Percentiles rank a stretch among this genome's conserved stretches.
phyloP scores from a whole-genome alignment of 2,888 invertebrate species.

The Epinotia ramella region DNA sequence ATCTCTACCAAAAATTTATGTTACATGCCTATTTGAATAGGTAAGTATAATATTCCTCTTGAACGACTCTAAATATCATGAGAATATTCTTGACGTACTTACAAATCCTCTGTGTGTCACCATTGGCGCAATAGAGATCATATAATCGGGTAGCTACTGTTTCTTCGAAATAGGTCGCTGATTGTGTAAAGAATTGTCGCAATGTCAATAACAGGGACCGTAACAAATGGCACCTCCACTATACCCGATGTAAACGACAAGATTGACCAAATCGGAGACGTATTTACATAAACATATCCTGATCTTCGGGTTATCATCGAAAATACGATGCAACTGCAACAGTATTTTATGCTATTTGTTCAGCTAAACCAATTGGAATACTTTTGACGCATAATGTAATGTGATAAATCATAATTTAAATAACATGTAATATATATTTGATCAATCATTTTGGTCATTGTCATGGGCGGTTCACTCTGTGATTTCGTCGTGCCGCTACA shows the following conservation, averaged over 20 bases:
- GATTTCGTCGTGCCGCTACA: too few relatives aligned
- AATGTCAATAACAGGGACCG: conserved; percentile 25
- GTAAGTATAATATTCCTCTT: background rate
- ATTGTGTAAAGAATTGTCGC: conserved; percentile 1
- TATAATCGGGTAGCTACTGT: background rate
- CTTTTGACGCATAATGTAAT: background rate
- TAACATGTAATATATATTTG: background rate
- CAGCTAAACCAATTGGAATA: background rate
- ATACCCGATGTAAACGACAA: conserved; percentile 25
- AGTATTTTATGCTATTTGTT: background rate
- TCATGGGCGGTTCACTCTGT: background rate
- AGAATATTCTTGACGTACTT: background rate
- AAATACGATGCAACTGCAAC: conserved; percentile 15
- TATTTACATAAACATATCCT: conserved; percentile 39
- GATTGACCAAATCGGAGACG: conserved; percentile 34
- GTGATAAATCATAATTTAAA: background rate
- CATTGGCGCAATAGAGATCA: background rate
- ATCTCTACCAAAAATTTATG: background rate
- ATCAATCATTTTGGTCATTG: conserved; percentile 10
- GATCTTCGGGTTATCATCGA: conserved; percentile 6
- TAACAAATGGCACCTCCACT: conserved; percentile 26
- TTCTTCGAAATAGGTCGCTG: conserved; percentile 1
- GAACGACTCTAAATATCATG: background rate
- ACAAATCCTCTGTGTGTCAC: background rate
- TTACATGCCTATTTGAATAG: background rate